Evolutionary conservation across 2,797 vertebrate genomes (phyloP), one percentile per base, ranked within the genome.

Genomic region (Pelobates cultripes): DNA sequence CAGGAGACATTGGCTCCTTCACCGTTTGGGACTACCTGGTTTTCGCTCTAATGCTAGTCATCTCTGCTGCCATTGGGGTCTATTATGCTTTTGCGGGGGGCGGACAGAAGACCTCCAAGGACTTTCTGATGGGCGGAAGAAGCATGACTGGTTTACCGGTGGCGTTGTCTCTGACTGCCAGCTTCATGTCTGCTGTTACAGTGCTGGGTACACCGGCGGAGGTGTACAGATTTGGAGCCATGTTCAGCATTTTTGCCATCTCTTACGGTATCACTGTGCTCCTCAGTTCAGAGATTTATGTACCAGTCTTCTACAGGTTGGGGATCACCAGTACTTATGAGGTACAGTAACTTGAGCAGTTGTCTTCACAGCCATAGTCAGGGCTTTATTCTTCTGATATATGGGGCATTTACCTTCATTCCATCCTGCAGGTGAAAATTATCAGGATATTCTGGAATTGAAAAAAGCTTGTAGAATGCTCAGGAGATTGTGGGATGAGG

Each of bases 141-240:
- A 91, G 84, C 28, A 90, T 95, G 91, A 88, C 90, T 0, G 94
- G 93, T 0, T 73, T 94, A 72, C 94, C 95, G 0, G 93, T 96
- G 66, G 93, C 94, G 51, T 70, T 96, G 75, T 95, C 94, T 3
- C 88, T 95, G 83, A 93, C 93, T 0, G 94, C 94, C 86, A 95
- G 94, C 89, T 95, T 95, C 86, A 95, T 95, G 93, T 96, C 95
- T 14, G 94, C 94, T 81, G 91, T 96, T 87, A 93, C 93, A 0
- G 90, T 95, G 76, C 88, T 96, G 80, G 92, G 92, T 45, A 94
- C 91, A 76, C 95, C 95, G 0, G 92, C 92, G 0, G 95, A 96
- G 88, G 93, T 95, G 0, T 96, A 95, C 80, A 86, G 85, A 57
- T 94, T 92, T 0, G 94, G 95, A 75, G 92, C 92, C 67, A 89